phyloP scores from a whole-genome alignment of 1,140 invertebrate genomes.

The Camponotus pennsylvanicus region DNA sequence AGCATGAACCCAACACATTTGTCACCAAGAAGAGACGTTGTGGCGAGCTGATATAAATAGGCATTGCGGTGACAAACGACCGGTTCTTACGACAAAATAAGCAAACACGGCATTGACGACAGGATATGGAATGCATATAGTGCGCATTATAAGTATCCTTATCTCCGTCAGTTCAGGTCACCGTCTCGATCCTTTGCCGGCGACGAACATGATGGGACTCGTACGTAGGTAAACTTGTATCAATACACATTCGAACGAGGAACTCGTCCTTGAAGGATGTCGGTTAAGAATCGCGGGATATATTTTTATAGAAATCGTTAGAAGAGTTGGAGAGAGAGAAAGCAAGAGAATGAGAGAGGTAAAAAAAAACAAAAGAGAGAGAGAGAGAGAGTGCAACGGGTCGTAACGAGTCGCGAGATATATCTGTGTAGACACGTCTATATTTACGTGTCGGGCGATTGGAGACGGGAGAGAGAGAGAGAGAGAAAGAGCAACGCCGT shows the following conservation, averaged over 20 bases:
- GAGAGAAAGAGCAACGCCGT: conserved; percentile 37
- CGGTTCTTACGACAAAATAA: conserved; percentile 82
- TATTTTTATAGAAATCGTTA: conserved; percentile 60
- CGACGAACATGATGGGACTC: conserved; percentile 5
- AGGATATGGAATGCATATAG: conserved; percentile 28
- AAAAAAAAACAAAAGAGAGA: not conserved
- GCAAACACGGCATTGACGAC: conserved; percentile 74
- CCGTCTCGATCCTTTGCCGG: conserved; percentile 29
- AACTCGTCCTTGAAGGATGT: conserved; percentile 50
- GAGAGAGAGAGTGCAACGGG: conserved; percentile 20
- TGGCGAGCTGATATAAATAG: conserved; percentile 83
- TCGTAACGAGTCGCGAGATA: conserved; percentile 49
- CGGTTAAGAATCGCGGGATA: conserved; percentile 17
- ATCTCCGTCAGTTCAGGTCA: conserved; percentile 46
- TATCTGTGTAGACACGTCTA: conserved; percentile 70
- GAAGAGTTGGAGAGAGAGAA: not conserved
- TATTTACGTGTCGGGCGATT: conserved; percentile 71
- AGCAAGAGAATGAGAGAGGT: too few relatives aligned
- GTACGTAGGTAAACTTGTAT: conserved; percentile 22
- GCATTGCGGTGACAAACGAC: conserved; percentile 83
- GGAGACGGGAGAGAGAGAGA: conserved; percentile 37
- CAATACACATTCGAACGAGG: not conserved
- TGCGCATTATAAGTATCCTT: conserved; percentile 46
- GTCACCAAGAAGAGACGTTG: conserved; percentile 77
- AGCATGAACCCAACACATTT: conserved; percentile 79